phyloP scores from a whole-genome alignment of 2,113 vertebrate genomes.

The Phylloscopus trochiloides region DNA sequence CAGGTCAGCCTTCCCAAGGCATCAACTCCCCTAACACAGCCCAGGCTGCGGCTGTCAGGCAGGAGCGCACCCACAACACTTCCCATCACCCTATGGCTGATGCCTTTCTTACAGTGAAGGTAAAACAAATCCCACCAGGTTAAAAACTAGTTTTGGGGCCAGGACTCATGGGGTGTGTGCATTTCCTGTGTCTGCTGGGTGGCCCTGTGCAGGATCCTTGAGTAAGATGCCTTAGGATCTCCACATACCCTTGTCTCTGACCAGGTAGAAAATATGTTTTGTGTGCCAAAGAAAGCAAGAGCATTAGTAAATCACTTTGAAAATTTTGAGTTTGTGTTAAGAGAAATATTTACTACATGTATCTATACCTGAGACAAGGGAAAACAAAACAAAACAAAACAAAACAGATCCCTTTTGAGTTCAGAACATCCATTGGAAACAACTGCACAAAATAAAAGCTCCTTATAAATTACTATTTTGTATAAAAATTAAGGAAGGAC shows the following conservation, averaged over 20 bases:
- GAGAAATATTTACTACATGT: neutral
- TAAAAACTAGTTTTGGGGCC: neutral
- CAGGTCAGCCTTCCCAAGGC: neutral
- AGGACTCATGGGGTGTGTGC: accelerated
- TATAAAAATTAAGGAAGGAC: neutral
- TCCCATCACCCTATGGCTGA: neutral
- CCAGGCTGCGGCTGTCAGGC: neutral
- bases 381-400: neutral
- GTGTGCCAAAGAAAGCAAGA: neutral
- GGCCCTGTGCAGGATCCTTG: no score
- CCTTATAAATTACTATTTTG: neutral
- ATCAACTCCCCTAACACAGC: no score
- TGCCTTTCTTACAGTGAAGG: neutral
- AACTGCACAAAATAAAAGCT: neutral
- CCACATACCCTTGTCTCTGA: neutral
- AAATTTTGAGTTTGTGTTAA: neutral
- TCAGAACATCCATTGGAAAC: neutral
- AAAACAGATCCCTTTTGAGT: accelerated
- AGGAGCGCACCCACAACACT: neutral
- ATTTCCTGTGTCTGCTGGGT: accelerated
- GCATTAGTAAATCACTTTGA: neutral
- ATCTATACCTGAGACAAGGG: neutral
- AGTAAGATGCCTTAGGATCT: neutral
- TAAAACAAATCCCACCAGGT: neutral
- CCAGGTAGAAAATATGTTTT: neutral